Conservation (phyloP, 2,113 vertebrate genomes). For the Columbina picui region DNA sequence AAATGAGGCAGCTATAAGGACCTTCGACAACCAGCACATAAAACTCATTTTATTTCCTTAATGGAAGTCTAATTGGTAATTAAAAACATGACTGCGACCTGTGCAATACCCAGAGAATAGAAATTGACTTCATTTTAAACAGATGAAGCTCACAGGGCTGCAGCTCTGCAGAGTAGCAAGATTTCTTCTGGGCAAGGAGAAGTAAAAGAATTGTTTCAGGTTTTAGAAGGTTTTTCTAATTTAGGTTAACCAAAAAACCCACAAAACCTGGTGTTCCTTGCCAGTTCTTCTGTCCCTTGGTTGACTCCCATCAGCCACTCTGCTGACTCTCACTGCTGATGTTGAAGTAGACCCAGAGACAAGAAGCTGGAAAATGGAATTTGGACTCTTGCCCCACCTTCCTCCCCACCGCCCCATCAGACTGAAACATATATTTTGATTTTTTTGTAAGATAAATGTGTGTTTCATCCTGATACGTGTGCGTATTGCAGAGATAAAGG, state of each 20-base stretch:
- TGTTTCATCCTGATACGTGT: not conserved
- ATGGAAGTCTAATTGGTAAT: slow-evolving; percentile 63
- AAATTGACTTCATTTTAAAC: slow-evolving; percentile 8
- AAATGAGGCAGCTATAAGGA: slow-evolving; percentile 17
- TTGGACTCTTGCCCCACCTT: not conserved
- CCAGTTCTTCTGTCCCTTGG: not conserved
- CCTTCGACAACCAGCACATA: slow-evolving; percentile 49
- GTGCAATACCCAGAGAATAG: slow-evolving; percentile 29
- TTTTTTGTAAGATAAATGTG: not conserved
- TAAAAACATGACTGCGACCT: slow-evolving; percentile 59
- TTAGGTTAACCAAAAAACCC: not conserved
- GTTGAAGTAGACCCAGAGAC: not conserved
- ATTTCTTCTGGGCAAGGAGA: not conserved
- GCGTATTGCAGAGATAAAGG: rapidly evolving
- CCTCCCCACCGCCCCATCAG: not conserved
- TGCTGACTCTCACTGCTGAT: not conserved
- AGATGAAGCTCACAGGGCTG: slow-evolving; percentile 6
- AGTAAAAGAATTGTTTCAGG: not conserved
- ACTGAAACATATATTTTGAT: not conserved
- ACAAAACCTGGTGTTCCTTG: not conserved
- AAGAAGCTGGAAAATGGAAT: not conserved
- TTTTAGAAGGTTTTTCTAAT: not conserved
- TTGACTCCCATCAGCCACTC: not conserved
- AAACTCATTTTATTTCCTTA: slow-evolving; percentile 53
- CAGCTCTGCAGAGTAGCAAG: not conserved